Percentiles rank a stretch among this genome's conserved stretches.
Evolutionary conservation across 2,113 vertebrate species (phyloP).

Genomic region (Pyxicephalus adspersus): DNA sequence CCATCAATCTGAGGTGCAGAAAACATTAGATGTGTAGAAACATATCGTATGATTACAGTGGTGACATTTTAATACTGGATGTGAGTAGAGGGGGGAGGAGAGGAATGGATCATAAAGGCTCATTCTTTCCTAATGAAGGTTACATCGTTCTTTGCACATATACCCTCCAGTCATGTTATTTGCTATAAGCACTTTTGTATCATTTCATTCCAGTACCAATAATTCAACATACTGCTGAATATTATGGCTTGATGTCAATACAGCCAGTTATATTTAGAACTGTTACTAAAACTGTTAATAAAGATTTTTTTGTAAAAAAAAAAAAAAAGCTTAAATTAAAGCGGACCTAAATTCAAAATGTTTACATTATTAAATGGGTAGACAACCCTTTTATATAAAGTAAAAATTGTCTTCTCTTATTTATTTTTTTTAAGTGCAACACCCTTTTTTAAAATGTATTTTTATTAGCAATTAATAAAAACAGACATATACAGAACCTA

Average conservation of each 20-base stretch:
- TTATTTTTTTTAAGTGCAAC: too few relatives aligned
- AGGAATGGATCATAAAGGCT: slow-evolving; percentile 15
- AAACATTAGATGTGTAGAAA: slow-evolving; percentile 34
- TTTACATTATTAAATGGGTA: too few relatives aligned
- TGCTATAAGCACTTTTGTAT: slow-evolving; percentile 54
- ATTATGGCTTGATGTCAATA: slow-evolving; percentile 57
- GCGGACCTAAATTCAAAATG: too few relatives aligned
- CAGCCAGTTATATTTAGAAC: slow-evolving; percentile 51
- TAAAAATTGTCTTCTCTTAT: too few relatives aligned
- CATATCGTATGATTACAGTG: slow-evolving; percentile 31
- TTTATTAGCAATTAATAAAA: too few relatives aligned
- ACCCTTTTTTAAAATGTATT: too few relatives aligned
- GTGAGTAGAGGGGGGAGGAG: neutral
- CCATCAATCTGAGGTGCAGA: slow-evolving; percentile 19
- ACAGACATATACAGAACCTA: too few relatives aligned
- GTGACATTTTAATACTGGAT: slow-evolving; percentile 47
- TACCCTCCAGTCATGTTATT: slow-evolving; percentile 35
- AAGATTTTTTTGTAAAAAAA: too few relatives aligned
- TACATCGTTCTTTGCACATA: slow-evolving; percentile 28
- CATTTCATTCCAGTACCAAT: slow-evolving; percentile 59
- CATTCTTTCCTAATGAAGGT: slow-evolving; percentile 37
- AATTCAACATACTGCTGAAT: slow-evolving; percentile 55
- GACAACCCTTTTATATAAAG: too few relatives aligned
- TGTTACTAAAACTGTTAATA: too few relatives aligned
- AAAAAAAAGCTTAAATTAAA: too few relatives aligned